Conservation (phyloP, 2,888 invertebrate genomes). For the Heliconius erato region DNA sequence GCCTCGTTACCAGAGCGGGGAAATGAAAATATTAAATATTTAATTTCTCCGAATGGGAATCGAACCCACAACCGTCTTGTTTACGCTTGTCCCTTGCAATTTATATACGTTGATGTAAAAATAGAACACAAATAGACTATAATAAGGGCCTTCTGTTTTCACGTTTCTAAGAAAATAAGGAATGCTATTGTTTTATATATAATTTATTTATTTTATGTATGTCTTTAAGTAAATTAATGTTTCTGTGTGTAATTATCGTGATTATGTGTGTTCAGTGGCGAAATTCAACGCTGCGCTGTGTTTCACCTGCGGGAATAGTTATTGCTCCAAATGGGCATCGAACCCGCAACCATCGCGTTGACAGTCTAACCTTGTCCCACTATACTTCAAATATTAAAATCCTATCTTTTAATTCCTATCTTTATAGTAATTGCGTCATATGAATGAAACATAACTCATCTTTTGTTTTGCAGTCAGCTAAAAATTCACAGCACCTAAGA, state of each 20-base stretch:
- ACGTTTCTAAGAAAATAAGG: too few species aligned
- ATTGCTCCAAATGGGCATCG: too few species aligned
- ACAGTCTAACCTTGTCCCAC: neutral
- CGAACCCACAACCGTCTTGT: neutral
- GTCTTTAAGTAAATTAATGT: too few species aligned
- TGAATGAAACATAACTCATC: neutral
- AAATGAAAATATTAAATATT: neutral
- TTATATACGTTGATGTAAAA: neutral
- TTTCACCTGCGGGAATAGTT: too few species aligned
- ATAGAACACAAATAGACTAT: neutral
- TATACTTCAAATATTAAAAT: neutral
- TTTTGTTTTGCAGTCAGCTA: neutral
- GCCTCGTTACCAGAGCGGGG: neutral
- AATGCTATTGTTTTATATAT: too few species aligned
- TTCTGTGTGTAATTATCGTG: too few species aligned
- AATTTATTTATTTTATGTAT: too few species aligned
- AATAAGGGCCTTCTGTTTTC: neutral
- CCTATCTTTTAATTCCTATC: too few species aligned
- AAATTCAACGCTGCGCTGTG: too few species aligned
- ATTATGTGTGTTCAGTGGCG: too few species aligned
- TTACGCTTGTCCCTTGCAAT: neutral
- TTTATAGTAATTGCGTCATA: too few species aligned
- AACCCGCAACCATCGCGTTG: too few species aligned
- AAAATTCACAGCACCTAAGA: constrained; percentile 5
- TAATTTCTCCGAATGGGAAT: neutral